Percentiles rank a stretch among this genome's conserved stretches.
Conservation (phyloP, 1,140 invertebrate species). For the Microplitis mediator region DNA sequence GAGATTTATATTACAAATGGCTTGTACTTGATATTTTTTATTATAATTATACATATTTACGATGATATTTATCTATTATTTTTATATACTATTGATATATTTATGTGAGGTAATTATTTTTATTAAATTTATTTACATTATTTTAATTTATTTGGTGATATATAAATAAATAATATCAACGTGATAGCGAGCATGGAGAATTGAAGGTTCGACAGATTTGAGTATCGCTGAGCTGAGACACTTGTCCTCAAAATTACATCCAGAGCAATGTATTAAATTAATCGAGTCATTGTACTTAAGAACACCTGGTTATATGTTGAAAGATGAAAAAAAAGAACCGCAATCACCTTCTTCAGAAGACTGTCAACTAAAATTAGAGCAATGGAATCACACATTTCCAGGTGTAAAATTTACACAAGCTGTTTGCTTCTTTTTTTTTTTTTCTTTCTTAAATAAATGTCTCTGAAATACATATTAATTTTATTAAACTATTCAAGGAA, state of each 20-base stretch:
- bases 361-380: conserved; percentile 26
- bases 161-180: neutral
- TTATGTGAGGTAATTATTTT: conserved; percentile 21
- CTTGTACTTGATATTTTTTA: conserved; percentile 23
- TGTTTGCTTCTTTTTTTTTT: neutral
- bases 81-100: conserved; percentile 31
- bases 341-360: conserved; percentile 13
- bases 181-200: conserved; percentile 20
- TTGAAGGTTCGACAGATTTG: conserved; percentile 22
- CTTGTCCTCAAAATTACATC: conserved; percentile 27
- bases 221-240: conserved; percentile 24
- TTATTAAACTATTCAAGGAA: neutral
- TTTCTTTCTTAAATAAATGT: neutral
- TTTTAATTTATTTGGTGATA: neutral
- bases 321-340: conserved; percentile 7
- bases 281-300: conserved; percentile 27
- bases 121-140: neutral
- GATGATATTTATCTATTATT: conserved; percentile 31
- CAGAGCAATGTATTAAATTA: conserved; percentile 29
- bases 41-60: conserved; percentile 16
- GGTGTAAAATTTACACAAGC: conserved; percentile 6
- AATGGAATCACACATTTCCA: conserved; percentile 31
- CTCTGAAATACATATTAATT: neutral
- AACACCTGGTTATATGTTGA: conserved; percentile 8
- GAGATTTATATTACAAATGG: conserved; percentile 6